Conservation (phyloP, 1,140 invertebrate genomes). For the Drosophila grimshawi region DNA sequence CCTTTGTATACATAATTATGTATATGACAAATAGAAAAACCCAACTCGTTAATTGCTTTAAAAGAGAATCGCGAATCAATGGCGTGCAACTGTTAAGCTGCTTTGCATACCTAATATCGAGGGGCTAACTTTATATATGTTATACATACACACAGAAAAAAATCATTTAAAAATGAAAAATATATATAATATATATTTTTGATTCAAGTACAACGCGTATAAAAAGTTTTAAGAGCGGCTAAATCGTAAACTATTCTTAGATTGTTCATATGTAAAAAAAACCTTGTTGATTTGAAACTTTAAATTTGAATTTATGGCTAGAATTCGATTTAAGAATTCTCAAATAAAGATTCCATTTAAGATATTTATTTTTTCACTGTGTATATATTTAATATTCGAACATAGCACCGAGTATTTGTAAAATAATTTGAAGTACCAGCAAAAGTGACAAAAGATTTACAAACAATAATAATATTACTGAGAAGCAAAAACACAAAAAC, state of each 20-base stretch:
- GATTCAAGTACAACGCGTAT: too few relatives aligned
- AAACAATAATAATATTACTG: not conserved
- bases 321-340: too few relatives aligned
- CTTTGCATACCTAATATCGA: conserved; percentile 35
- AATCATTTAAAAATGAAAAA: not conserved
- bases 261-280: too few relatives aligned
- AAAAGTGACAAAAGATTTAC: conserved; percentile 19
- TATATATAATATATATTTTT: not conserved
- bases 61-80: conserved; percentile 37
- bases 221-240: too few relatives aligned
- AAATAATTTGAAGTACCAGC: conserved; percentile 1
- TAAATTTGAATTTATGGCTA: too few relatives aligned
- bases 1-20: conserved; percentile 5
- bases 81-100: conserved; percentile 33
- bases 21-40: conserved; percentile 11
- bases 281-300: too few relatives aligned
- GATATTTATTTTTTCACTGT: not conserved
- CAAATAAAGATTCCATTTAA: not conserved
- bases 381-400: not conserved
- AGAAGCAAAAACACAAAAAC: conserved; percentile 2
- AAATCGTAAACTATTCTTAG: too few relatives aligned
- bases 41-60: conserved; percentile 18
- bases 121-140: conserved; percentile 3
- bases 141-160: not conserved
- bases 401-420: not conserved